Base-by-base conservation (phyloP, 64 coral and sea anemone species). In the Platygyra sinensis region DNA sequence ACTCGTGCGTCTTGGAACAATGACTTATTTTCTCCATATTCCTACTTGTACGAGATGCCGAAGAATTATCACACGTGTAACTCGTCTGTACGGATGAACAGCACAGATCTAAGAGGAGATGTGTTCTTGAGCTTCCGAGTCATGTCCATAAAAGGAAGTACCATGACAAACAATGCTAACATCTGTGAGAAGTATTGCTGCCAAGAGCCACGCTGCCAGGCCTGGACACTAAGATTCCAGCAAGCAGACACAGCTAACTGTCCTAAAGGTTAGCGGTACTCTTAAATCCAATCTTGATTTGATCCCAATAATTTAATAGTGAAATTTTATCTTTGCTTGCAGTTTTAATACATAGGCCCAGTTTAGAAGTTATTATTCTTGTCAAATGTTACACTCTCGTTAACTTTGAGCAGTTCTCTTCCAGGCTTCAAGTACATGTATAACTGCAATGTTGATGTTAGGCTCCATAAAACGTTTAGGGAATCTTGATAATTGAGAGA, bases 121-220 rank as follows among this genome's bases (percentile, higher is more conserved):
- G 95, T 94, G 9, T 96, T 96, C 76, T 73, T 96, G 18, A 96
- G 95, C 57, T 96, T 96, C 65, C 91, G 90, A 30, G 88, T 96
- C 36, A 93, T 63, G 72, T 79, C 88, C 6, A 96, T 88, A 42
- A 89, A 93, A 50, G 95, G 91, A n/a, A 90, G 87, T 73, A 96
- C 95, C 0, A 75, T 87, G 84, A 76, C 87, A 19, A 93, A 96
- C 27, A 80, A 96, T 67, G 91, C 95, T 15, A 92, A 86, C 20
- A 92, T 96, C 39, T 96, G 95, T 80, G 92, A 92, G 76, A 96
- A 83, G 61, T 90, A 94, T 38, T 96, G 95, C 72, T 96, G 95
- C 49, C 82, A 76, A 57, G 92, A 96, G 30, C 74, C 84, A 3
- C 77, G 95, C 12, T 96, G 95, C 67, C 87, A 87, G 42, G 42